Evolutionary conservation across 1,140 invertebrate species (phyloP).

Genomic region (Arion vulgaris): DNA sequence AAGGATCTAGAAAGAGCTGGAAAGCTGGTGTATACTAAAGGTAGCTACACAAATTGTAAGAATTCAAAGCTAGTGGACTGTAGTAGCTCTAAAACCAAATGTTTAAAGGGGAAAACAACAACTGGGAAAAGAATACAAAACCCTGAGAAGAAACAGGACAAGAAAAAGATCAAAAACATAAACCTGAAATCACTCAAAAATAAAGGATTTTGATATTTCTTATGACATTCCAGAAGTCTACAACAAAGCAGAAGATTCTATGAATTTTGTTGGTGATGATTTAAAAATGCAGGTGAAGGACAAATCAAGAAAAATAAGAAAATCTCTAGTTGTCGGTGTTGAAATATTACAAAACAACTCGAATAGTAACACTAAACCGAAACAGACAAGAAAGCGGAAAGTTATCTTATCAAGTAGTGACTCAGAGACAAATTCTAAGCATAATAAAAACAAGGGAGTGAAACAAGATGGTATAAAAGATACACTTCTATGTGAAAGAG

Average conservation of each 20-base stretch:
- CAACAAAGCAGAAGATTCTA: neutral
- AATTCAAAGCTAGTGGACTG: slow-evolving; percentile 27
- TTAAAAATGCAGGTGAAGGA: neutral
- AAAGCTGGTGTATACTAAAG: slow-evolving; percentile 20
- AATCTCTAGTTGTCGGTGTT: neutral
- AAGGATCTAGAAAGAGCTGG: slow-evolving; percentile 7
- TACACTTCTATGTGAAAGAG: neutral
- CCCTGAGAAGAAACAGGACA: neutral
- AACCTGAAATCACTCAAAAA: neutral
- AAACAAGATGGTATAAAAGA: neutral
- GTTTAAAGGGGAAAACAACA: neutral
- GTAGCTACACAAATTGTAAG: slow-evolving; percentile 31
- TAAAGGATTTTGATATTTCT: neutral
- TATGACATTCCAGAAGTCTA: neutral
- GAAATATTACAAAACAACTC: neutral
- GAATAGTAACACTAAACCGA: neutral
- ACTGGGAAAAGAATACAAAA: neutral
- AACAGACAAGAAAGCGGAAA: neutral
- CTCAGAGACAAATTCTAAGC: neutral
- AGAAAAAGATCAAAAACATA: neutral
- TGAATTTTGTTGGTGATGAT: neutral
- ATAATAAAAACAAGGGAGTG: neutral
- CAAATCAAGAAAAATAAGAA: neutral
- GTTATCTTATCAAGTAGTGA: neutral
- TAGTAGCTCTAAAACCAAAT: neutral